Percentiles rank a stretch among this genome's conserved stretches.
Conservation (phyloP, 1,140 invertebrate genomes). For the Drosophila carrolli region DNA sequence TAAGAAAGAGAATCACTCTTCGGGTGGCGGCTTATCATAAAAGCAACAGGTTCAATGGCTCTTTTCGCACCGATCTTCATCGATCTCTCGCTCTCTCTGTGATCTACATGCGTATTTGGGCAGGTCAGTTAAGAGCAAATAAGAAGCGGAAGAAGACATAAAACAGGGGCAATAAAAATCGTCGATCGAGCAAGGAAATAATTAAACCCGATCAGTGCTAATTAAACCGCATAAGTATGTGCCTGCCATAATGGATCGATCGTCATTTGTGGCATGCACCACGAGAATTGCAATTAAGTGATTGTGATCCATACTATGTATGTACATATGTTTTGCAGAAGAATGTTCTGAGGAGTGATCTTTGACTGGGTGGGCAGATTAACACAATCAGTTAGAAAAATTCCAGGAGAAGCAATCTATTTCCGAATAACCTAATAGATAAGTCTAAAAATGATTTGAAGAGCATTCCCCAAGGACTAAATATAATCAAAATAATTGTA, state of each 20-base stretch:
- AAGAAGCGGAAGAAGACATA: conserved; percentile 2
- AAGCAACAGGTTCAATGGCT: conserved; percentile 26
- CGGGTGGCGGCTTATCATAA: conserved; percentile 10
- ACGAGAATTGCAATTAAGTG: conserved; percentile 19
- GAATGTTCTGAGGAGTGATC: conserved; percentile 7
- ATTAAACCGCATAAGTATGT: conserved; percentile 2
- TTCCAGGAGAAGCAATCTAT: background rate
- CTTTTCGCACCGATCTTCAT: background rate
- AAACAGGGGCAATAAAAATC: conserved; percentile 1
- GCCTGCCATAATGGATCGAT: conserved; percentile 4
- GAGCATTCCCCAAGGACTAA: no score
- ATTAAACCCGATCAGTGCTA: conserved; percentile 16
- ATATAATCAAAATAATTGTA: no score
- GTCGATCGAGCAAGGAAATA: conserved; percentile 12
- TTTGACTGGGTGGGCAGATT: conserved; percentile 6
- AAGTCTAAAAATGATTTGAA: background rate
- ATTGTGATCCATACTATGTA: background rate
- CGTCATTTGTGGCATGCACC: conserved; percentile 7
- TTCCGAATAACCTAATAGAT: background rate
- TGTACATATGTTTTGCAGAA: no score
- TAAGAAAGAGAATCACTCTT: conserved; percentile 18
- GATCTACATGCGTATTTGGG: conserved; percentile 25
- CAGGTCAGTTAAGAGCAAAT: conserved; percentile 41
- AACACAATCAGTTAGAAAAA: background rate
- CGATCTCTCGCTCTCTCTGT: conserved; percentile 4